Conservation (phyloP, 2,113 vertebrate species). For the Monopterus albus region DNA sequence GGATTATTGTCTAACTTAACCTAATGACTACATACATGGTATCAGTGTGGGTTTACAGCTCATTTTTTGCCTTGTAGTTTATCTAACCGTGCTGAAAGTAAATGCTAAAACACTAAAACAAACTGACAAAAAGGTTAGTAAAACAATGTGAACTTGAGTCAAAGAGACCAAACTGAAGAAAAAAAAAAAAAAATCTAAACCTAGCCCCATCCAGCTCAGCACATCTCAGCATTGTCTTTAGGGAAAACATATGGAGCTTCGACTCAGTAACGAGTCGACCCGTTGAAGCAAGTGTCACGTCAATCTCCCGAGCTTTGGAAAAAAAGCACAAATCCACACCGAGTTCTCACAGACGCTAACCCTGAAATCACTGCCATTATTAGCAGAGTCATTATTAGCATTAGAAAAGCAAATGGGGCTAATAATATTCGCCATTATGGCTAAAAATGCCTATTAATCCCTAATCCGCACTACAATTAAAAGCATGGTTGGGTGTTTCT, state of each 20-base stretch:
- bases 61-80: too few species aligned
- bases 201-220: slow-evolving; percentile 27
- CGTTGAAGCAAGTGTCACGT: slow-evolving; percentile 61
- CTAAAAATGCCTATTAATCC: slow-evolving; percentile 84
- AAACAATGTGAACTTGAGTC: background rate
- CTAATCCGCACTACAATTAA: slow-evolving; percentile 84
- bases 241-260: slow-evolving; percentile 72
- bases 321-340: slow-evolving; percentile 36
- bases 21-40: too few species aligned
- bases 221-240: slow-evolving; percentile 39
- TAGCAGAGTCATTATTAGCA: slow-evolving; percentile 82
- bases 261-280: slow-evolving; percentile 57
- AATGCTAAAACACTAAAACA: too few species aligned
- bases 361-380: slow-evolving; percentile 80
- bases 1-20: too few species aligned
- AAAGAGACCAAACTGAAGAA: background rate
- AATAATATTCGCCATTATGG: slow-evolving; percentile 84
- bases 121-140: too few species aligned
- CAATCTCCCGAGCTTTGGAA: slow-evolving; percentile 71
- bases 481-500: slow-evolving; percentile 74
- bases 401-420: slow-evolving; percentile 81
- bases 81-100: too few species aligned
- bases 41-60: too few species aligned
- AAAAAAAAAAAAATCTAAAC: slow-evolving; percentile 10
- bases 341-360: slow-evolving; percentile 67